phyloP scores from a whole-genome alignment of 2,797 vertebrate species.

The Cuniculus paca region DNA sequence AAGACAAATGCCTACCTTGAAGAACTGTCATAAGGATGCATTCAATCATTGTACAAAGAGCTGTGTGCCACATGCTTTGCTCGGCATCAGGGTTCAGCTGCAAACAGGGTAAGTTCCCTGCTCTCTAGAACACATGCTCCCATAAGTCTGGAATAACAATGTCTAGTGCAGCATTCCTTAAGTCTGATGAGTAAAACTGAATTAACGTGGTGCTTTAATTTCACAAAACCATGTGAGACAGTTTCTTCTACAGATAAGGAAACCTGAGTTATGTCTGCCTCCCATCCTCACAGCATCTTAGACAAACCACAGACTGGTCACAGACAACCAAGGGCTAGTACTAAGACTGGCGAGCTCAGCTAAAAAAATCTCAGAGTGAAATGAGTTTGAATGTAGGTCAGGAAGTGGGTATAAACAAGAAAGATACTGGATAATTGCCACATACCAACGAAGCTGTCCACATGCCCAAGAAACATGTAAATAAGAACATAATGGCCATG shows the following conservation, averaged over 20 bases:
- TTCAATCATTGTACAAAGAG: background rate
- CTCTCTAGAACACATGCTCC: background rate
- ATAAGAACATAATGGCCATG: background rate
- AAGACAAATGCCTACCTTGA: background rate
- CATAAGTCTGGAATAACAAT: background rate
- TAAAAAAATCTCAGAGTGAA: background rate
- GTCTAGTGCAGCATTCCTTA: background rate
- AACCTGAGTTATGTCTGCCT: background rate
- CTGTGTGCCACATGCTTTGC: background rate
- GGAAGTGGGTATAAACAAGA: background rate
- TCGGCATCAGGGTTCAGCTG: background rate
- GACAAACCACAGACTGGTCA: background rate
- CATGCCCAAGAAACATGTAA: background rate
- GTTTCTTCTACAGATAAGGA: background rate
- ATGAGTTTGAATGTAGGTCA: background rate
- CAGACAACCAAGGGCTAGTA: background rate
- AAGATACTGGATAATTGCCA: background rate
- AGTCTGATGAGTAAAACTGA: background rate
- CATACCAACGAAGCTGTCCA: background rate
- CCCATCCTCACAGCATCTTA: background rate
- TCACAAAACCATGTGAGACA: background rate
- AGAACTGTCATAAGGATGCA: background rate
- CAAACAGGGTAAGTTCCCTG: background rate
- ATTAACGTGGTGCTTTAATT: background rate
- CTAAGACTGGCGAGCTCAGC: background rate